These are phyloP conservation scores for Amniataba percoides DNA, from an alignment of 2,797 vertebrate species.

Conservation along the genomic window DNA sequence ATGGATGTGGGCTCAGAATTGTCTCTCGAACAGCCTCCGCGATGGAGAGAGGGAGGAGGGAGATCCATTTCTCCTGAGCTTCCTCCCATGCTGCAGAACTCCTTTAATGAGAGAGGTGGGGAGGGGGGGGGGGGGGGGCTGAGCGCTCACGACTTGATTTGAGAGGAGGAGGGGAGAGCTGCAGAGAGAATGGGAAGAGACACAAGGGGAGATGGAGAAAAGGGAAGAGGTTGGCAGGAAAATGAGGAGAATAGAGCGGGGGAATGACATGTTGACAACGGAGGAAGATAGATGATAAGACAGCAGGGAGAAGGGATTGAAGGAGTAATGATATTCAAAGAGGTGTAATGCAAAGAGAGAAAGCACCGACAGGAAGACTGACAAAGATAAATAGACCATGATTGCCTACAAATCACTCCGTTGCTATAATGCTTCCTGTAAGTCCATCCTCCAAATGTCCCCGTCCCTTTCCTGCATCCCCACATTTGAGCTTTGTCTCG, in stretches of 20 bases:
- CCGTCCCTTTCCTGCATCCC: neutral
- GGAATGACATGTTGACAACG: constrained; percentile 65
- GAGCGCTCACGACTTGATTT: constrained; percentile 61
- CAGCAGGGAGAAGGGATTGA: constrained; percentile 35
- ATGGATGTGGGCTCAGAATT: constrained; percentile 83
- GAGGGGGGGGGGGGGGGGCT: constrained; percentile 35
- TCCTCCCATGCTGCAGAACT: constrained; percentile 60
- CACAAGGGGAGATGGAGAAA: constrained; percentile 18
- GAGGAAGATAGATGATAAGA: constrained; percentile 67
- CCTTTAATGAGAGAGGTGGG: constrained; percentile 60
- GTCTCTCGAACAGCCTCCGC: constrained; percentile 74
- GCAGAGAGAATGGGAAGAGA: constrained; percentile 43
- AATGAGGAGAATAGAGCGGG: constrained; percentile 51
- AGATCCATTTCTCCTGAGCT: constrained; percentile 74
- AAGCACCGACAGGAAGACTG: constrained; percentile 50
- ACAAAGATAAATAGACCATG: constrained; percentile 57
- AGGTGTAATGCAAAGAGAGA: constrained; percentile 60
- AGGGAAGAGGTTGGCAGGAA: constrained; percentile 43
- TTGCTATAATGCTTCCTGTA: constrained; percentile 33
- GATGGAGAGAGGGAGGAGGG: constrained; percentile 31
- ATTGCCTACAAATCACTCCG: constrained; percentile 63
- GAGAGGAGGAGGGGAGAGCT: constrained; percentile 36
- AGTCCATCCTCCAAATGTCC: constrained; percentile 37
- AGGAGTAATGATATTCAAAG: constrained; percentile 53
- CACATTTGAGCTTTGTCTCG: constrained; percentile 1